These are phyloP conservation scores for Coronaproctus castanopsis DNA, from an alignment of 2,888 invertebrate species.

Conservation along the genomic window DNA sequence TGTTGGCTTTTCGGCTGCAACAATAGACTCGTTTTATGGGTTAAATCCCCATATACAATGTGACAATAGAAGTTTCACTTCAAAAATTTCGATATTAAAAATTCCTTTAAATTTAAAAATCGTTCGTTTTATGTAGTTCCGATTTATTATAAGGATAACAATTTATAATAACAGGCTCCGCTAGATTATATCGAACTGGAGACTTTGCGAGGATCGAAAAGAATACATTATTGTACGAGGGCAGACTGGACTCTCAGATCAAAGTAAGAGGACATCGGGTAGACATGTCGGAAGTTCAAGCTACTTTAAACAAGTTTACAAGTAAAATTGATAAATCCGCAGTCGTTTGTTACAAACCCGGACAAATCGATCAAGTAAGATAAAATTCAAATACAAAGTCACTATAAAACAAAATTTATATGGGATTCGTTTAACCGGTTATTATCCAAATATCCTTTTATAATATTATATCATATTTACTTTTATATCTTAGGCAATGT, in stretches of 20 bases:
- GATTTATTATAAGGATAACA: too few relatives aligned
- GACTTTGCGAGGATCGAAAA: conserved; percentile 57
- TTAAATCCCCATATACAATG: too few relatives aligned
- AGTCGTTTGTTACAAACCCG: conserved; percentile 58
- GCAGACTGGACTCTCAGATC: conserved; percentile 64
- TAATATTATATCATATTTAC: conserved; percentile 1
- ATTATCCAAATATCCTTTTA: too few relatives aligned
- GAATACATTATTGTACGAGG: conserved; percentile 49
- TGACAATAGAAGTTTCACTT: too few relatives aligned
- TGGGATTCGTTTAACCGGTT: too few relatives aligned
- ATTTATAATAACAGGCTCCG: conserved; percentile 8
- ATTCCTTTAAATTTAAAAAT: neutral
- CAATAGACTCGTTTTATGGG: too few relatives aligned
- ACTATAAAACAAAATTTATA: too few relatives aligned
- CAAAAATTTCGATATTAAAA: too few relatives aligned
- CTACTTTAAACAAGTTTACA: conserved; percentile 37
- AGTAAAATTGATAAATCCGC: conserved; percentile 51
- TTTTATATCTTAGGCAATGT: conserved; percentile 35
- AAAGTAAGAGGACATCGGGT: conserved; percentile 74
- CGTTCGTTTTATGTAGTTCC: too few relatives aligned
- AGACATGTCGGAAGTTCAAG: conserved; percentile 65
- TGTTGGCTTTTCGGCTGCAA: too few relatives aligned
- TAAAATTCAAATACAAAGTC: too few relatives aligned
- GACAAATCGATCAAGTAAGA: conserved; percentile 33
- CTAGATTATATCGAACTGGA: conserved; percentile 51